phyloP scores from a whole-genome alignment of 2,888 invertebrate species.

The Tricholauxania praeusta region DNA sequence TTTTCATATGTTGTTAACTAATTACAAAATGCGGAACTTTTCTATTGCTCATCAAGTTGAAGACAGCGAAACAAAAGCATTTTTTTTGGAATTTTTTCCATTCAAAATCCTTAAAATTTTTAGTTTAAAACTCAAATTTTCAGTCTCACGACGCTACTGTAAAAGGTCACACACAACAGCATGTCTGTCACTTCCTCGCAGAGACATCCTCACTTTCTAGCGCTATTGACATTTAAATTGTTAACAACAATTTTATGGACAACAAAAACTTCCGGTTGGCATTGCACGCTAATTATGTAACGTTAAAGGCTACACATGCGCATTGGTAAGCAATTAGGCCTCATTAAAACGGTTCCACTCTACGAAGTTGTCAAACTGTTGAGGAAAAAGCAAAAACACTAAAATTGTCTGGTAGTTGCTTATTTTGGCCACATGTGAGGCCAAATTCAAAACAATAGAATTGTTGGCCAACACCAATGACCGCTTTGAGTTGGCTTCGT shows the following conservation, averaged over 20 bases:
- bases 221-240: conserved; percentile 28
- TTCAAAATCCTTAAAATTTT: no score
- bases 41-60: no score
- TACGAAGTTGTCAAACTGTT: no score
- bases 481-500: background rate
- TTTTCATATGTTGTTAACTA: no score
- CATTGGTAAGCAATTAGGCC: conserved; percentile 12
- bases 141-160: no score
- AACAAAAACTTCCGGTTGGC: conserved; percentile 25
- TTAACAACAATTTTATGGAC: conserved; percentile 16
- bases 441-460: conserved; percentile 23
- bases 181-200: background rate
- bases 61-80: no score
- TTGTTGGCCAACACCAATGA: conserved; percentile 27
- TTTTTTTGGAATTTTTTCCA: no score
- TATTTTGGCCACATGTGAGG: conserved; percentile 33
- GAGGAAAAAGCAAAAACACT: no score
- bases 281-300: conserved; percentile 13
- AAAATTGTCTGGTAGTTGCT: conserved; percentile 12
- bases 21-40: no score
- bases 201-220: no score
- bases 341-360: conserved; percentile 30
- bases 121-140: no score
- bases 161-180: background rate
- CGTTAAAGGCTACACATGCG: conserved; percentile 5